A percentile compares a stretch with the other conserved stretches of the same genome.
These are phyloP conservation scores for Brachypterus glaber DNA, from an alignment of 2,888 invertebrate genomes.

Conservation along the genomic window DNA sequence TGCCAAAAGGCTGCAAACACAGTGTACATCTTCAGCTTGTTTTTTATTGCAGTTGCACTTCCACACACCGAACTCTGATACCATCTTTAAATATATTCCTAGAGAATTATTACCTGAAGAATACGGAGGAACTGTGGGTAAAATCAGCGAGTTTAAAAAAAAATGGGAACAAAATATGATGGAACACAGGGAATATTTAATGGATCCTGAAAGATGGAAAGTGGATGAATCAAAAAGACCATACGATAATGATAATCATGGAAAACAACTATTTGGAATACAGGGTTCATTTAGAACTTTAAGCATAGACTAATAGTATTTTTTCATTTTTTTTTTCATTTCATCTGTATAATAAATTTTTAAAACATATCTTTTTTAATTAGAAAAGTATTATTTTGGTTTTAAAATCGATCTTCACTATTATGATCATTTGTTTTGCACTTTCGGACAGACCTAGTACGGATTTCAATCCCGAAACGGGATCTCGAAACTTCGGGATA, in stretches of 20 bases:
- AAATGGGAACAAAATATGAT: constrained; percentile 53
- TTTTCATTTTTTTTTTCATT: neutral
- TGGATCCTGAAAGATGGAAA: constrained; percentile 50
- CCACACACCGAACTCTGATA: constrained; percentile 57
- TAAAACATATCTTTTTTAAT: no score
- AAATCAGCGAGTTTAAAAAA: constrained; percentile 49
- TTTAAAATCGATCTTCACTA: no score
- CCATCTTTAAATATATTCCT: constrained; percentile 54
- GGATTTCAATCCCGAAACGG: no score
- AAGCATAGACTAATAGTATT: constrained; percentile 44
- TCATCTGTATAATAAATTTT: no score
- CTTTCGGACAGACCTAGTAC: no score
- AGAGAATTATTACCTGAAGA: constrained; percentile 56
- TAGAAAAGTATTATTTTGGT: no score
- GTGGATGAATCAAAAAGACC: constrained; percentile 48
- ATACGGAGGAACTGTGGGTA: constrained; percentile 59
- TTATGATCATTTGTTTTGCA: no score
- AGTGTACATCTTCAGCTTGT: no score
- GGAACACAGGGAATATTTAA: constrained; percentile 46
- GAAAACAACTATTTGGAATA: constrained; percentile 32
- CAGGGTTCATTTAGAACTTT: constrained; percentile 52
- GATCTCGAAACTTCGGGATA: no score
- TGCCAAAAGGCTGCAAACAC: no score
- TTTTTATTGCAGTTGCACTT: constrained; percentile 51
- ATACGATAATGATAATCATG: constrained; percentile 29